Percentiles rank a stretch among this genome's conserved stretches.
These are phyloP conservation scores for Micronycteris hirsuta DNA, from an alignment of 2,113 vertebrate species.

Conservation along the genomic window DNA sequence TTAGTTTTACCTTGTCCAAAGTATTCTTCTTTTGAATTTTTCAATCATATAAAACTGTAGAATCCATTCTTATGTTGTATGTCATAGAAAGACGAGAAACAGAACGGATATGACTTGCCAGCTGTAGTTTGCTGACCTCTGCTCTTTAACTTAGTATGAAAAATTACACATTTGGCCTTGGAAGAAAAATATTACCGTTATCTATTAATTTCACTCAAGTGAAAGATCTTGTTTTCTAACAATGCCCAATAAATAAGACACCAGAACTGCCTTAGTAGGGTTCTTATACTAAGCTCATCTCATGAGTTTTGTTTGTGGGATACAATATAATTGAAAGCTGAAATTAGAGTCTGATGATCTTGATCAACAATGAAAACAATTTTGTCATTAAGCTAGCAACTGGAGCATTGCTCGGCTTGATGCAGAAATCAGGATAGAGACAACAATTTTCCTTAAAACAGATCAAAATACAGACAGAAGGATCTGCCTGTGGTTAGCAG, in stretches of 20 bases:
- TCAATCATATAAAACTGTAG: not conserved
- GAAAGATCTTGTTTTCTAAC: not conserved
- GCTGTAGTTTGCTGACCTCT: not conserved
- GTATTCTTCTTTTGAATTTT: conserved; percentile 5
- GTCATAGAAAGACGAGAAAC: not conserved
- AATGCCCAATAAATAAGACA: not conserved
- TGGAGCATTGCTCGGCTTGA: not conserved
- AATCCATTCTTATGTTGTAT: not conserved
- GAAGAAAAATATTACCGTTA: conserved; percentile 27
- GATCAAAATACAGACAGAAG: conserved; percentile 8
- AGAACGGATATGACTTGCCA: not conserved
- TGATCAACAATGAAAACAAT: not conserved
- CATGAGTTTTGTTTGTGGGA: not conserved
- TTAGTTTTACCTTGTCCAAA: not conserved
- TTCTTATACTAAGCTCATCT: not conserved
- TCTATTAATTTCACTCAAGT: not conserved
- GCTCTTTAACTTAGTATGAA: not conserved
- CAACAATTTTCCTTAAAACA: conserved; percentile 39
- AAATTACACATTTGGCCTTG: not conserved
- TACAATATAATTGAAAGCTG: not conserved
- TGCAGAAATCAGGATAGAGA: conserved; percentile 7
- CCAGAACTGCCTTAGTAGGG: not conserved
- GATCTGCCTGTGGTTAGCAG: not conserved
- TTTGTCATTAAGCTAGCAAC: conserved; percentile 22
- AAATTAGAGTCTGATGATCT: conserved; percentile 22